Base-by-base conservation (phyloP, 2,113 vertebrate genomes). In the Natator depressus region DNA sequence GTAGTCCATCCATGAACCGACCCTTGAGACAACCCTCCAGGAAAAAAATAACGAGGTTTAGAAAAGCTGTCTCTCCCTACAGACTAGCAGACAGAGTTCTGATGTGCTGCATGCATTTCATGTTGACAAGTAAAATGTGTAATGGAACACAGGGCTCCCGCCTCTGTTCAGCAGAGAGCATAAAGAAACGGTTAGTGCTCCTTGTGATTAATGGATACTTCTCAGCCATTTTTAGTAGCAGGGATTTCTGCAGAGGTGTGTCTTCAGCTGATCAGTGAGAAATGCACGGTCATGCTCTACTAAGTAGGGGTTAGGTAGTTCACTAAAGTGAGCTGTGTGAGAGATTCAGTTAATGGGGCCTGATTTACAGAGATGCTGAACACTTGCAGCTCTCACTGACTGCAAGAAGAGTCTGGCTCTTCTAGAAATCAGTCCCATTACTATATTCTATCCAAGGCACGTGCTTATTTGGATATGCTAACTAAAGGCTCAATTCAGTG, bases 61-160 rank as follows among this genome's bases (percentile, higher is more conserved):
- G 85, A 69, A 31, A 14, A 9, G 38, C 51, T 46, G 47, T 53
- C 50, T 82, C 54, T 82, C 50, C 80, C 55, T 35, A 2, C 1
- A 42, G 65, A 59, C 5, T 7, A 55, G 57, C 12, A 92, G 88
- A 31, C 55, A 54, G 88, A 80, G 69, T 4, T 42, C 51, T 46
- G 82, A 65, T 62, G 13, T 75, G 78, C 2, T 1, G 82, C 69
- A 1, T 0, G 4, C 0, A 0, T 51, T 27, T 80, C 53, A 72
- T 7, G 31, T 10, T 80, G 93, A 83, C 95, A 91, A 27, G 82
- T 12, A 76, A 82, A 80, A 79, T 57, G 13, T 1, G 38, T 1
- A 75, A 85, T 3, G 19, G 65, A 94, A 88, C 69, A 24, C 51
- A 92, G 93, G 87, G 53, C 53, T 88, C 78, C 93, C 86, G 82